These are phyloP conservation scores for Akabosia matsudoensis DNA, from an alignment of 1,140 invertebrate genomes.

Conservation along the genomic window DNA sequence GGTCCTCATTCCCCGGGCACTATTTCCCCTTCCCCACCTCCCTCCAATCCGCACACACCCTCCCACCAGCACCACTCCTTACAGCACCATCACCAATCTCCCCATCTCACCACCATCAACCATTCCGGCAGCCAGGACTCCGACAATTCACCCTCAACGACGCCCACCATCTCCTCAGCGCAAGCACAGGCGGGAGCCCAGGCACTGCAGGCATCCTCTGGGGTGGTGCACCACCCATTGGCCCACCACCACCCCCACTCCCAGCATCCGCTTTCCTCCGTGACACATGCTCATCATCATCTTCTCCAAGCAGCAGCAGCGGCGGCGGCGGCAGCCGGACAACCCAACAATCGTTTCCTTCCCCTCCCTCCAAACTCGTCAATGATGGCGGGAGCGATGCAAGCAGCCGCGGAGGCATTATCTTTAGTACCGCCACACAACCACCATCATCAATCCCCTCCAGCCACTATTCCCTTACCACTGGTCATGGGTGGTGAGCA, in stretches of 20 bases:
- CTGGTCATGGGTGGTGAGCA: conserved; percentile 75
- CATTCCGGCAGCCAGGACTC: conserved; percentile 48
- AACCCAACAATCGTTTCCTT: conserved; percentile 48
- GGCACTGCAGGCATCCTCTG: conserved; percentile 5
- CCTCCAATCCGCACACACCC: conserved; percentile 51
- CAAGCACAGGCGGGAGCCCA: conserved; percentile 20
- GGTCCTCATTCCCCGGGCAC: conserved; percentile 56
- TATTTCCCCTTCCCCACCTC: conserved; percentile 55
- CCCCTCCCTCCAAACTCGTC: conserved; percentile 13
- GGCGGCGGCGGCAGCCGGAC: conserved; percentile 44
- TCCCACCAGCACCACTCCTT: conserved; percentile 46
- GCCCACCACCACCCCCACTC: conserved; percentile 40
- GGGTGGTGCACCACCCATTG: conserved; percentile 47
- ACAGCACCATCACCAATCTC: conserved; percentile 49
- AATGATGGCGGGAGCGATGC: neutral
- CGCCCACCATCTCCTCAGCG: conserved; percentile 32
- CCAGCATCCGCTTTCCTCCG: neutral
- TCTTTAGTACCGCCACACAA: conserved; percentile 21
- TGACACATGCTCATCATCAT: conserved; percentile 17
- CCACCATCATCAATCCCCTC: conserved; percentile 14
- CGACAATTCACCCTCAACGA: conserved; percentile 42
- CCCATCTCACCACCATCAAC: conserved; percentile 44
- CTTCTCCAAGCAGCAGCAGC: conserved; percentile 21
- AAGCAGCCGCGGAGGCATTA: conserved; percentile 1
- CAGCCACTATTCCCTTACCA: conserved; percentile 36